Conservation (phyloP, 2,888 invertebrate species). For the Andrena chrysosceles region DNA sequence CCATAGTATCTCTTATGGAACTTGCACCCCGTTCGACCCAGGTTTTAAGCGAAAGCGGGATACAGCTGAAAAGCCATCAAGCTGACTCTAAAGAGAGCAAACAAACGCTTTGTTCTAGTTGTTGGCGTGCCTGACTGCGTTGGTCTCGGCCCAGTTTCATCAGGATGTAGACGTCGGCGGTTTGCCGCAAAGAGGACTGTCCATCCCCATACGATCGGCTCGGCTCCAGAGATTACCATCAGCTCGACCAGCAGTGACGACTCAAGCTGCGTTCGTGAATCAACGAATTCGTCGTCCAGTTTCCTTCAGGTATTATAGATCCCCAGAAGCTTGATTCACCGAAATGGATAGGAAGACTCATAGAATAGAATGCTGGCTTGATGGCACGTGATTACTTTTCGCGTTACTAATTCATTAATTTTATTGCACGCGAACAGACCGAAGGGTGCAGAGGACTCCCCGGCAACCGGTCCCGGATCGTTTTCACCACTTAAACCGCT, state of each 20-base stretch:
- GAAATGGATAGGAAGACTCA: too few species aligned
- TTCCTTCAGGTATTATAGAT: conserved; percentile 71
- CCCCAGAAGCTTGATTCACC: background rate
- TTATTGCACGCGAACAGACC: conserved; percentile 34
- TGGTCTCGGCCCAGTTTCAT: conserved; percentile 72
- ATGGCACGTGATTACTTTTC: background rate
- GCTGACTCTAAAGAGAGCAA: background rate
- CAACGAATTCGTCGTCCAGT: conserved; percentile 76
- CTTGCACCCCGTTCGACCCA: too few species aligned
- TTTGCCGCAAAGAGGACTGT: conserved; percentile 52
- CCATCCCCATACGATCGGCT: conserved; percentile 59
- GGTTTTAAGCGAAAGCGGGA: too few species aligned
- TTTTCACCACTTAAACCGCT: conserved; percentile 42
- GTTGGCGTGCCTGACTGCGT: conserved; percentile 71
- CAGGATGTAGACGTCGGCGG: conserved; percentile 61
- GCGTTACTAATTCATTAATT: background rate
- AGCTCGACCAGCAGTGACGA: conserved; percentile 56
- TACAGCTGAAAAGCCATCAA: background rate
- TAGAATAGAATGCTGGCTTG: too few species aligned
- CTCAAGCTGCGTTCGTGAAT: conserved; percentile 70
- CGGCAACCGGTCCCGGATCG: conserved; percentile 41
- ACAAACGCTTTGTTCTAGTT: conserved; percentile 65
- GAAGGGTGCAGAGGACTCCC: conserved; percentile 49
- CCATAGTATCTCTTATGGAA: too few species aligned
- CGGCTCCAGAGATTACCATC: conserved; percentile 73